phyloP scores from a whole-genome alignment of 1,140 invertebrate species.

The Hypsibius dujardini region DNA sequence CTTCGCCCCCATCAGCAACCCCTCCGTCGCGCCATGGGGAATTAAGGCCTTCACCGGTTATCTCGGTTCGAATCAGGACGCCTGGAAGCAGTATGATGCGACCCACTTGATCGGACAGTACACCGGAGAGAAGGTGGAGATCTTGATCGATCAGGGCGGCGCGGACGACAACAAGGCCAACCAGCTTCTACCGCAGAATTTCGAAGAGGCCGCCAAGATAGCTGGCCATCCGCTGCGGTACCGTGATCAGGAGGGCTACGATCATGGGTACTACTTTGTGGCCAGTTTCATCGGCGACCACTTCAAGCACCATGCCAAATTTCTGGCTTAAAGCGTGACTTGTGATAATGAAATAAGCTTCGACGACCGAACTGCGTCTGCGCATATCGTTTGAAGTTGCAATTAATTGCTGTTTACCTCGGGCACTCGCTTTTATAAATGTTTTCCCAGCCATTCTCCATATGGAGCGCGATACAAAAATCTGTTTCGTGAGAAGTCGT shows the following conservation, averaged over 20 bases:
- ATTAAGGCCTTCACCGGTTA: slow-evolving; percentile 69
- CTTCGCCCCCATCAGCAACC: slow-evolving; percentile 91
- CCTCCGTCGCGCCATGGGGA: slow-evolving; percentile 65
- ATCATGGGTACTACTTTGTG: slow-evolving; percentile 91
- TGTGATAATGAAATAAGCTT: too few species aligned
- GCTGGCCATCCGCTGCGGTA: slow-evolving; percentile 51
- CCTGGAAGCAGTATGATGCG: slow-evolving; percentile 75
- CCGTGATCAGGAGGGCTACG: slow-evolving; percentile 68
- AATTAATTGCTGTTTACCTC: too few species aligned
- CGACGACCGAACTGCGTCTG: too few species aligned
- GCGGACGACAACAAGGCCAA: slow-evolving; percentile 39
- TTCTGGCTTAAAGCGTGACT: too few species aligned
- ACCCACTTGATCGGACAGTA: slow-evolving; percentile 62
- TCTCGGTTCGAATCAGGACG: slow-evolving; percentile 46
- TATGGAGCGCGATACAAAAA: too few species aligned
- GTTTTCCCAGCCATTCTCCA: too few species aligned
- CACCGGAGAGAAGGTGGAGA: slow-evolving; percentile 48
- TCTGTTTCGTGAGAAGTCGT: too few species aligned
- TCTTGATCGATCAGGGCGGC: slow-evolving; percentile 74
- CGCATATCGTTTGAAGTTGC: too few species aligned
- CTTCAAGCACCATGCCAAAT: slow-evolving; percentile 62
- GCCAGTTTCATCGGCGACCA: slow-evolving; percentile 82
- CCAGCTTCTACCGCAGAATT: slow-evolving; percentile 66
- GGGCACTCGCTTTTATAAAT: too few species aligned
- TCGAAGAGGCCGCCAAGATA: slow-evolving; percentile 52